Conservation (phyloP, 2,797 vertebrate species). For the Alcedo quadribrachys region DNA sequence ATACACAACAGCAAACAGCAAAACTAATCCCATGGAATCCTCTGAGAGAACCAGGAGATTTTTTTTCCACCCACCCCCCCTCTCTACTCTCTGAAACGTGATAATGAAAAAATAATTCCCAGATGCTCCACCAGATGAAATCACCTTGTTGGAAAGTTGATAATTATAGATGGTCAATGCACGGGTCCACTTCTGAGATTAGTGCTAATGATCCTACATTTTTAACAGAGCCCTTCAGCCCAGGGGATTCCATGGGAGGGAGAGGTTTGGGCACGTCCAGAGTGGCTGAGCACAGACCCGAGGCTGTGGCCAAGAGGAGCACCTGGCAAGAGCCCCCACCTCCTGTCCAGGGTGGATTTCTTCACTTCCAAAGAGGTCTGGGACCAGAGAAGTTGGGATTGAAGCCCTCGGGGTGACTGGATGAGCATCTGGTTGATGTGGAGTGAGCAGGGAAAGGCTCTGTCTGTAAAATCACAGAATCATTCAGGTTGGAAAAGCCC, state of each 20-base stretch:
- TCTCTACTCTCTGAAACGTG: not conserved
- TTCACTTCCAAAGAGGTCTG: not conserved
- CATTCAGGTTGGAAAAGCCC: too few species aligned
- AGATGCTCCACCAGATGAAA: conserved; percentile 49
- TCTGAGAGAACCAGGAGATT: not conserved
- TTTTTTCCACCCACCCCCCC: not conserved
- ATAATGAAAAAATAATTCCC: conserved; percentile 54
- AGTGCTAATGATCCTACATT: conserved; percentile 36
- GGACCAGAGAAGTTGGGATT: not conserved
- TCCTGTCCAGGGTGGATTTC: fast-evolving
- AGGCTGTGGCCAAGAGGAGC: fast-evolving
- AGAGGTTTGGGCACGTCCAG: not conserved
- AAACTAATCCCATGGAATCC: conserved; percentile 51
- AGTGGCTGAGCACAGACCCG: not conserved
- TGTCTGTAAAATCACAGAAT: not conserved
- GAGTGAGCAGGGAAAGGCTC: not conserved
- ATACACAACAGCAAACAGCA: not conserved
- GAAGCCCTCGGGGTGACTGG: not conserved
- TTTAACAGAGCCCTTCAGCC: conserved; percentile 15
- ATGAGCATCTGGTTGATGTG: too few species aligned
- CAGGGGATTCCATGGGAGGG: fast-evolving
- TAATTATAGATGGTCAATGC: conserved; percentile 58
- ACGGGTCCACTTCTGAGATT: conserved; percentile 15
- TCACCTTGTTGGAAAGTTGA: conserved; percentile 43
- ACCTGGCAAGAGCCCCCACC: not conserved